A percentile compares a stretch with the other conserved stretches of the same genome.
Evolutionary conservation across 2,888 invertebrate genomes (phyloP).

Genomic region (Elysia crispata): DNA sequence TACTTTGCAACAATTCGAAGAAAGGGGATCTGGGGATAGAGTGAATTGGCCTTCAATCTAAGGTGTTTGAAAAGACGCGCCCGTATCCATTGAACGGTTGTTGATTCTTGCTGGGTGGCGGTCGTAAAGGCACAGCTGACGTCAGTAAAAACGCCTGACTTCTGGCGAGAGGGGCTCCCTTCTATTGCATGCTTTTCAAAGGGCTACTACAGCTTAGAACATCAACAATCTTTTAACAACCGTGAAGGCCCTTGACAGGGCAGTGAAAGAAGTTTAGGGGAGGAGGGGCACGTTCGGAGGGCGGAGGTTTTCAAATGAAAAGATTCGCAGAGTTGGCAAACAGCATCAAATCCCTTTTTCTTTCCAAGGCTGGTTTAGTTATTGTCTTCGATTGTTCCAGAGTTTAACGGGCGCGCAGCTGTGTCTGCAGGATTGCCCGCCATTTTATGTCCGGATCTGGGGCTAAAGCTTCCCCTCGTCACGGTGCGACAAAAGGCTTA

Average conservation of each 20-base stretch:
- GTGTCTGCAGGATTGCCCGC: conserved; percentile 31
- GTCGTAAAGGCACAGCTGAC: conserved; percentile 13
- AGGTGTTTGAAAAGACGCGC: conserved; percentile 25
- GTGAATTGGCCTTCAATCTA: not conserved
- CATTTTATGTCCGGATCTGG: conserved; percentile 49
- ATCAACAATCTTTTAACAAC: conserved; percentile 21
- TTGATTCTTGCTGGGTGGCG: conserved; percentile 43
- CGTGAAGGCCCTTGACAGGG: not conserved
- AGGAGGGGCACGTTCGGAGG: conserved; percentile 7
- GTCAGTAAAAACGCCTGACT: not conserved
- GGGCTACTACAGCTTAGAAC: not conserved
- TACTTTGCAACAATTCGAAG: conserved; percentile 21
- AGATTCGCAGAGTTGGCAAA: conserved; percentile 39
- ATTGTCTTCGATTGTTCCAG: conserved; percentile 43
- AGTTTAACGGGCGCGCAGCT: conserved; percentile 50
- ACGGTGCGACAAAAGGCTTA: conserved; percentile 25
- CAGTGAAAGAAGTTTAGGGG: not conserved
- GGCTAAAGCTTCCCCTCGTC: conserved; percentile 40
- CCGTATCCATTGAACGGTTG: not conserved
- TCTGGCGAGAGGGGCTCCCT: conserved; percentile 6
- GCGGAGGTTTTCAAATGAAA: not conserved
- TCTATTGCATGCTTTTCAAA: conserved; percentile 17
- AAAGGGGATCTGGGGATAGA: conserved; percentile 21
- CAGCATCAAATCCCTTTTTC: conserved; percentile 41
- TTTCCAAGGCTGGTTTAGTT: conserved; percentile 29